Conservation (phyloP, 2,888 invertebrate species). For the Spatulosminthurus flaviceps region DNA sequence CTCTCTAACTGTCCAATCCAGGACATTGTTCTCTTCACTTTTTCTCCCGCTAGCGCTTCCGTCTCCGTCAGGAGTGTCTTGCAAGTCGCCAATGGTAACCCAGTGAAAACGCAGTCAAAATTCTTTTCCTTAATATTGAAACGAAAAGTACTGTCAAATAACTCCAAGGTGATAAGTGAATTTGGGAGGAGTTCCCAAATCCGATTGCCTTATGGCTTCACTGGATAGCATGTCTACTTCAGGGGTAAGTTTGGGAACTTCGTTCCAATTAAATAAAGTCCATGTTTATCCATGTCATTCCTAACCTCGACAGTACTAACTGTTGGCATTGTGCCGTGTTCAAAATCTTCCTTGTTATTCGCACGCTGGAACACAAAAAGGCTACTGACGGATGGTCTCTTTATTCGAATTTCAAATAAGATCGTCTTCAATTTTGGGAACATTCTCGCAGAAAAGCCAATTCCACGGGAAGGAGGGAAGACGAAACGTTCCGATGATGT, state of each 20-base stretch:
- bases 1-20: not conserved
- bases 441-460: not conserved
- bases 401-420: not conserved
- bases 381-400: not conserved
- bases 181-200: not conserved
- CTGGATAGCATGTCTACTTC: not conserved
- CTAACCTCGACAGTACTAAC: not conserved
- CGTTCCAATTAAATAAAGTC: not conserved
- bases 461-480: not conserved
- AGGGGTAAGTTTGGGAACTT: not conserved
- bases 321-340: not conserved
- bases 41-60: too few species aligned
- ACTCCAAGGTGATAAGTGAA: not conserved
- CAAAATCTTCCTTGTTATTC: not conserved
- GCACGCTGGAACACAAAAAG: not conserved
- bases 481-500: not conserved
- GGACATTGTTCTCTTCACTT: not conserved
- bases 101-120: not conserved
- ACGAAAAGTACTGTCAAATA: not conserved
- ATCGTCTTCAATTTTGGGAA: not conserved
- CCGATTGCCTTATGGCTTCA: not conserved
- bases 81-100: not conserved
- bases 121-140: constrained; percentile 13
- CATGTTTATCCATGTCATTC: not conserved
- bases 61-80: too few species aligned